phyloP scores from a whole-genome alignment of 2,888 invertebrate species.

The Amphiduros pacificus region DNA sequence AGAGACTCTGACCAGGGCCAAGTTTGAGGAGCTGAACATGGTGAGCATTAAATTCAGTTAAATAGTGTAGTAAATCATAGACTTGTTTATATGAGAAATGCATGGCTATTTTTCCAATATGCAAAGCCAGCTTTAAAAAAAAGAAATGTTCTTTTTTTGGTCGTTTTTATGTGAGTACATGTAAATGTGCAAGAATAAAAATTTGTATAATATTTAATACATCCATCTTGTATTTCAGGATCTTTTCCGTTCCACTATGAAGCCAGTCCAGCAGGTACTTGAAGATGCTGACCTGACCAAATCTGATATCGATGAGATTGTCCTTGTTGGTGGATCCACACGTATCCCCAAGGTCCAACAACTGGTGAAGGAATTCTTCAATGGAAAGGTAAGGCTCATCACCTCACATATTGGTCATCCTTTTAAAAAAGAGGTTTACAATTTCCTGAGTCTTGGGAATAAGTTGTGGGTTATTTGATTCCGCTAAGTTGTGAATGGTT shows the following conservation, averaged over 20 bases:
- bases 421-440: too few species aligned
- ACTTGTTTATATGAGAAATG: neutral
- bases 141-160: neutral
- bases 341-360: constrained; percentile 94
- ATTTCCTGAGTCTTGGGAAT: too few species aligned
- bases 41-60: too few species aligned
- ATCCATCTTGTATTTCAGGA: constrained; percentile 48
- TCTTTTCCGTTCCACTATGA: constrained; percentile 80
- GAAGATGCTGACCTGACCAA: constrained; percentile 99
- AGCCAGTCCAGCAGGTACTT: constrained; percentile 92
- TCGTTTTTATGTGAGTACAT: neutral
- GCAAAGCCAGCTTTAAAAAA: neutral
- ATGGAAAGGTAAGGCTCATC: constrained; percentile 76
- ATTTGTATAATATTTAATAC: neutral
- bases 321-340: constrained; percentile 97
- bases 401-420: too few species aligned
- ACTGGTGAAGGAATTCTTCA: constrained; percentile 74
- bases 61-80: too few species aligned
- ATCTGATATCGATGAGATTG: constrained; percentile 97
- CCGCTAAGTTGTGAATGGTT: neutral
- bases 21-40: constrained; percentile 98
- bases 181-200: neutral
- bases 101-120: neutral
- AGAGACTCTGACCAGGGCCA: constrained; percentile 95
- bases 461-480: too few species aligned